Conservation (phyloP, 2,797 vertebrate genomes). For the Oreochromis mossambicus region DNA sequence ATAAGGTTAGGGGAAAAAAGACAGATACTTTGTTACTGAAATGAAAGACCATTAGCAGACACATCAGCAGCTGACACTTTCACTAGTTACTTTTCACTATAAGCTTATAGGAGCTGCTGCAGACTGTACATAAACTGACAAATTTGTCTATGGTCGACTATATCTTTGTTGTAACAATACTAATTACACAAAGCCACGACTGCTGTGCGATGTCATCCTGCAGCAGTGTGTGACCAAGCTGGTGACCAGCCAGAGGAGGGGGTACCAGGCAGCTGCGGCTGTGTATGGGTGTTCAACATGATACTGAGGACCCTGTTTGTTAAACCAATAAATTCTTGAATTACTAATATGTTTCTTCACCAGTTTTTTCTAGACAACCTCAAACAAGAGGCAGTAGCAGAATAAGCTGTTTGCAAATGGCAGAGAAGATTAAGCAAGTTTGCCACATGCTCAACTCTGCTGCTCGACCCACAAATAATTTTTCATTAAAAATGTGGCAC, state of each 20-base stretch:
- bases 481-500: neutral
- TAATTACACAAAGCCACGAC: neutral
- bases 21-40: neutral
- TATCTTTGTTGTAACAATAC: neutral
- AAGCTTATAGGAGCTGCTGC: neutral
- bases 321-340: neutral
- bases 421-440: neutral
- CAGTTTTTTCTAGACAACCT: neutral
- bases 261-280: neutral
- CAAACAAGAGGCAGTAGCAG: neutral
- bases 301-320: neutral
- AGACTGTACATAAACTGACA: neutral
- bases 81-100: neutral
- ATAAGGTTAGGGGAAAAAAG: neutral
- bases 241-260: neutral
- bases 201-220: neutral
- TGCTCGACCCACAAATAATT: neutral
- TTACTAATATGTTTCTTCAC: neutral
- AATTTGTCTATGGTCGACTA: neutral
- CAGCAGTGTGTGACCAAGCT: neutral
- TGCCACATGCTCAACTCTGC: neutral
- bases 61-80: neutral
- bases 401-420: neutral
- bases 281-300: neutral
- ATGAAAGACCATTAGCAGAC: neutral